These are phyloP conservation scores for Geococcyx californianus DNA, from an alignment of 2,113 vertebrate species.

Conservation along the genomic window DNA sequence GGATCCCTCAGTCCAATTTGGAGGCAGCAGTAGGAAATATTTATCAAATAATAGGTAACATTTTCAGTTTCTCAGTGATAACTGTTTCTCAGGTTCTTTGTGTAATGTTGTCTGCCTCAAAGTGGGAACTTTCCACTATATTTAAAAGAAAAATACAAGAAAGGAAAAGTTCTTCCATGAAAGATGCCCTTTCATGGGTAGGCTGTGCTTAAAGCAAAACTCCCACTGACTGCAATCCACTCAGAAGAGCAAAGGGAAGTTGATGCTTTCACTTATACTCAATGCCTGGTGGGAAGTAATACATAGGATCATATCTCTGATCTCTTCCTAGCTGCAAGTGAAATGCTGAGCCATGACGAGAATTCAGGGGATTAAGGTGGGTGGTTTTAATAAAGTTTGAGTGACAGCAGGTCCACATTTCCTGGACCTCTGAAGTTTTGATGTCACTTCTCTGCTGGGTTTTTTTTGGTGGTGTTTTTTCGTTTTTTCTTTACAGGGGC, in stretches of 20 bases:
- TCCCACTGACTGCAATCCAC: background rate
- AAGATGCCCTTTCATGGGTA: background rate
- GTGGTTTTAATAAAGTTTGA: background rate
- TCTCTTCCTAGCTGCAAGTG: background rate
- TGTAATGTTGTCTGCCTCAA: background rate
- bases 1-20: background rate
- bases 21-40: background rate
- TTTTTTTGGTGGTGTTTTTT: fast-evolving
- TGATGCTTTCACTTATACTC: background rate
- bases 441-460: background rate
- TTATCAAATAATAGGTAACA: background rate
- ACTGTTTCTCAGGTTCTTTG: background rate
- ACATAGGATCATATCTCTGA: background rate
- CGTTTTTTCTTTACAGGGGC: background rate
- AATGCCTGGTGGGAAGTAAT: background rate
- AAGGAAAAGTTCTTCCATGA: background rate
- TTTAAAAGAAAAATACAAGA: background rate
- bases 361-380: background rate
- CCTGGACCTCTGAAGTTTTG: background rate
- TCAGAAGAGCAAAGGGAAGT: background rate
- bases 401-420: background rate
- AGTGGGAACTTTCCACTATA: background rate
- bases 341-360: background rate
- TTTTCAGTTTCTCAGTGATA: background rate
- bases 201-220: background rate